These are phyloP conservation scores for Lithobates sylvaticus DNA, from an alignment of 2,797 vertebrate genomes.

Conservation along the genomic window DNA sequence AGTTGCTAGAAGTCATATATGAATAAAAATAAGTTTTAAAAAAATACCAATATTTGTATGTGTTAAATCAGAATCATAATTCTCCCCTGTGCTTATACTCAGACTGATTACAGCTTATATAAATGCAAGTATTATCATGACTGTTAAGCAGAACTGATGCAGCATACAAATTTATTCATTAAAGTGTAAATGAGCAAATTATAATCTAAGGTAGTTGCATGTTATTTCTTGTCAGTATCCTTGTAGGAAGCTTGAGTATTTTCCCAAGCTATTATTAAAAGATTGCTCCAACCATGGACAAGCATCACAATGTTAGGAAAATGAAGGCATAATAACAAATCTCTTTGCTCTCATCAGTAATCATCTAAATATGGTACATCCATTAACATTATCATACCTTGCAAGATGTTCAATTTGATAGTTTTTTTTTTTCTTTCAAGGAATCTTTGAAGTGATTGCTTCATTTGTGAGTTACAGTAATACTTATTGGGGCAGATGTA, in stretches of 20 bases:
- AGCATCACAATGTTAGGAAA: conserved; percentile 13
- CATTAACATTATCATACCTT: background rate
- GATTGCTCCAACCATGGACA: conserved; percentile 25
- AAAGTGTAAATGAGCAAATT: conserved; percentile 75
- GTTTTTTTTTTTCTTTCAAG: background rate
- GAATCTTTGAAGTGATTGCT: background rate
- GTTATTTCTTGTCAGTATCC: conserved; percentile 58
- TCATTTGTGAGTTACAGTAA: too few species aligned
- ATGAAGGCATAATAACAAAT: background rate
- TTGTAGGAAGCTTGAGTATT: conserved; percentile 31
- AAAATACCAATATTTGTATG: conserved; percentile 45
- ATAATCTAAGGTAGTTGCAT: conserved; percentile 56
- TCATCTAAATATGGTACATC: background rate
- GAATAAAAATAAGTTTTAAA: conserved; percentile 40
- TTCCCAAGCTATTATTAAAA: conserved; percentile 44
- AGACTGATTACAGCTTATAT: conserved; percentile 71
- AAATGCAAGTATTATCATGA: conserved; percentile 73
- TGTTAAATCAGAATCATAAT: conserved; percentile 67
- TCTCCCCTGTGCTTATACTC: conserved; percentile 65
- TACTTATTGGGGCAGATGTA: too few species aligned
- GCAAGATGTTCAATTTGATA: background rate
- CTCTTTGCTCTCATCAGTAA: background rate
- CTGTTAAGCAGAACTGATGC: conserved; percentile 70
- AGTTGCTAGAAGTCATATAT: conserved; percentile 64
- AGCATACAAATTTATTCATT: conserved; percentile 88